These are phyloP conservation scores for Neotoxoptera formosana DNA, from an alignment of 1,140 invertebrate species.

Conservation along the genomic window DNA sequence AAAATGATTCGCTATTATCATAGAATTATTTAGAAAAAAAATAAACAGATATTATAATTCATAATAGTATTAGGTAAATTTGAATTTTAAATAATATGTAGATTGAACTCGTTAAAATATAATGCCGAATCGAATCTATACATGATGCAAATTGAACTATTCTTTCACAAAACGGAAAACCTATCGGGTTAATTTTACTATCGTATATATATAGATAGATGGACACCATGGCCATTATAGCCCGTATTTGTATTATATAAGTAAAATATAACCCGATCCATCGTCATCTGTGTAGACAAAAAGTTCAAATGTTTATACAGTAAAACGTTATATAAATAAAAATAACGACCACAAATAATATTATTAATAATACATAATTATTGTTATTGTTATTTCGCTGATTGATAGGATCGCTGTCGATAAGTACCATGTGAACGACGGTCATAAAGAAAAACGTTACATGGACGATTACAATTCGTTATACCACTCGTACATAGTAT, in stretches of 20 bases:
- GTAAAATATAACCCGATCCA: too few relatives aligned
- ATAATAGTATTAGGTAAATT: not conserved
- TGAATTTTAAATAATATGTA: not conserved
- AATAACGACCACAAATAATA: not conserved
- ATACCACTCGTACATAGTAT: not conserved
- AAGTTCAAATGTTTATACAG: too few relatives aligned
- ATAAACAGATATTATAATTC: not conserved
- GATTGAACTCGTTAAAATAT: too few relatives aligned
- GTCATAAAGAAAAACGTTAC: not conserved
- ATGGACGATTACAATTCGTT: not conserved
- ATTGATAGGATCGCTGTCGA: not conserved
- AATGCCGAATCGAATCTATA: too few relatives aligned
- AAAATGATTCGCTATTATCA: not conserved
- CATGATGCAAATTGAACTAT: not conserved
- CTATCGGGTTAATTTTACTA: too few relatives aligned
- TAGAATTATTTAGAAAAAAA: not conserved
- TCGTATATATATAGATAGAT: too few relatives aligned
- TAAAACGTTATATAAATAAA: not conserved
- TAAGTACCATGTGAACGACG: not conserved
- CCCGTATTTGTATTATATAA: too few relatives aligned
- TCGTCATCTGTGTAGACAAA: too few relatives aligned
- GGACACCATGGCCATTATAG: too few relatives aligned
- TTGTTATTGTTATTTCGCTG: too few relatives aligned
- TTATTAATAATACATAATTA: not conserved
- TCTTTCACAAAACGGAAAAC: not conserved